phyloP scores from a whole-genome alignment of 2,888 invertebrate species.

The Rutpela maculata region DNA sequence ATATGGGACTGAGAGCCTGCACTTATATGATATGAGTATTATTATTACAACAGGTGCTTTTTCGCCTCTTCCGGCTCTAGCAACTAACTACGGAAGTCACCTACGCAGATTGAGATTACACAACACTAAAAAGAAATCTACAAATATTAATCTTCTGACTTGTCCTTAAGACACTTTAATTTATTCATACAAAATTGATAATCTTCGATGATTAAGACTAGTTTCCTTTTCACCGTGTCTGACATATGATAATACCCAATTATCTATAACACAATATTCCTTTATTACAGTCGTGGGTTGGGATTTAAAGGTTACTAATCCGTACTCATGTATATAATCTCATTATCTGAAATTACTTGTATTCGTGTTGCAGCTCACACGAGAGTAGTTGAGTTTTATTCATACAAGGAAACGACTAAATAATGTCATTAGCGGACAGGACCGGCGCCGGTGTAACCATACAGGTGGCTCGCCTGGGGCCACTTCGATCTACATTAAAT shows the following conservation, averaged over 20 bases:
- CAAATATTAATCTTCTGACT: neutral
- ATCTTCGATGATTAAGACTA: neutral
- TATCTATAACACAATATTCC: conserved; percentile 3
- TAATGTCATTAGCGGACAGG: neutral
- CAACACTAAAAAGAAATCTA: neutral
- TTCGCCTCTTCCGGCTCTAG: too few species aligned
- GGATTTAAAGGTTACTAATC: conserved; percentile 9
- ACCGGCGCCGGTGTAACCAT: neutral
- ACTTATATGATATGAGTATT: too few species aligned
- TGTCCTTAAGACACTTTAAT: neutral
- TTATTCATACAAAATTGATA: neutral
- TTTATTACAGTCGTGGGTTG: conserved; percentile 16
- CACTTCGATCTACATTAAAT: neutral
- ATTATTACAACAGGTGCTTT: too few species aligned
- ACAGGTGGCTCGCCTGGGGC: neutral
- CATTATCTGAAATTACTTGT: conserved; percentile 19
- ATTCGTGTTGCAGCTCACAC: neutral
- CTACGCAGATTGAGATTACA: too few species aligned
- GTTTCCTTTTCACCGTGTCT: neutral
- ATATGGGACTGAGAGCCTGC: too few species aligned
- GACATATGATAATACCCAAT: neutral
- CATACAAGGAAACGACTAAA: conserved; percentile 11
- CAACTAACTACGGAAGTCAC: too few species aligned
- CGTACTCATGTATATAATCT: neutral
- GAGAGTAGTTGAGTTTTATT: neutral